Base-by-base conservation (phyloP, 2,888 invertebrate genomes). In the Agelastica alni region DNA sequence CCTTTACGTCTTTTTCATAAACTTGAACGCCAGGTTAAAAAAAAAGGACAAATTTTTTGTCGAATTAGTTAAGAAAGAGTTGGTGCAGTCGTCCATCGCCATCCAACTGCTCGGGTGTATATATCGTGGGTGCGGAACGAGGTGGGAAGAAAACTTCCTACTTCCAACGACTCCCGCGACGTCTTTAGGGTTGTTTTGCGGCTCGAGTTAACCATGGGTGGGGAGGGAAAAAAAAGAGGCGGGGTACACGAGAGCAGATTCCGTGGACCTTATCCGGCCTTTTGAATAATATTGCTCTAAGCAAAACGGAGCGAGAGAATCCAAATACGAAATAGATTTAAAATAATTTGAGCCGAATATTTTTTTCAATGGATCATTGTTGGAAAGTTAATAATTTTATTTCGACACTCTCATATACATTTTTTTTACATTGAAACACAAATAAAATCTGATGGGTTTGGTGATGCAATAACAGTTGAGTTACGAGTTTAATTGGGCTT, bases 111-210 rank as follows among this genome's bases (percentile, higher is more conserved):
- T 52, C 47, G 36, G 45, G 30, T 51, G 30, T 51, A 12, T 42
- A 44, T 52, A 28, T 32, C 32, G 46, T 53, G 48, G 46, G 49
- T 42, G 51, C 18, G 37, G 41, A 46, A 41, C 42, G 53, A 53
- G 41, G 45, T 45, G 46, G 39, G 39, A 53, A 53, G 41, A 46
- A 46, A 53, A 53, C 46, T 53, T 45, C 45, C 46, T 32, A 52
- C 37, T 45, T 39, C 48, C 48, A 48, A 48, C 48, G 22, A 49
- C 49, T 49, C 49, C 49, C 49, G 41, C 31, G 41, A 49, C 47
- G 49, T 49, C 41, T 49, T 49, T 22, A 41, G 49, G 49, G 41
- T 42, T 41, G 49, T 49, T 41, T 41, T 49, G 49, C 16, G 49
- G 49, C 49, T 41, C 22, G 22, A 41, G 42, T 30, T 41, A 41